Conservation (phyloP, 2,113 vertebrate species). For the Upupa epops region DNA sequence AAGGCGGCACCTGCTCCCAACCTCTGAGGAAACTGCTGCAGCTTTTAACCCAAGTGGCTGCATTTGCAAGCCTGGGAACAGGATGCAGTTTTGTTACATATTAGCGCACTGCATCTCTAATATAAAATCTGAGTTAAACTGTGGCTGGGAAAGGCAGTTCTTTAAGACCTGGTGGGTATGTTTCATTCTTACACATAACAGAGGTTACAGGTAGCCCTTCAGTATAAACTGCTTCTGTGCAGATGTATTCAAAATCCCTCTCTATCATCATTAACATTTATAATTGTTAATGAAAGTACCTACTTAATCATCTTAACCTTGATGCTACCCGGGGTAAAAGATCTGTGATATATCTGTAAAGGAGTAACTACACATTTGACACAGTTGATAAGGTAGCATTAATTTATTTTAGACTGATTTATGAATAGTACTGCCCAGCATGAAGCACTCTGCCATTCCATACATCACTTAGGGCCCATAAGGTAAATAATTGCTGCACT, state of each 20-base stretch:
- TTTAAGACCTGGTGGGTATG: neutral
- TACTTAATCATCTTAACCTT: constrained; percentile 67
- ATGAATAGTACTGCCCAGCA: neutral
- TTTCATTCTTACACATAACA: neutral
- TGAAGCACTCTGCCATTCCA: neutral
- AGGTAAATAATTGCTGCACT: constrained; percentile 25
- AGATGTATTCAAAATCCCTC: constrained; percentile 21
- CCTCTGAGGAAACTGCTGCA: neutral
- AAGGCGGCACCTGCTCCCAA: accelerated
- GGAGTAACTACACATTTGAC: constrained; percentile 46
- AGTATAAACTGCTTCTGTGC: neutral
- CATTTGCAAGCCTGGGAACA: neutral
- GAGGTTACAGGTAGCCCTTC: neutral
- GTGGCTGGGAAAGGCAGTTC: neutral
- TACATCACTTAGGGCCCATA: neutral
- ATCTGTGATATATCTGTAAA: constrained; percentile 15
- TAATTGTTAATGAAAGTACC: constrained; percentile 62
- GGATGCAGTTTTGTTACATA: neutral
- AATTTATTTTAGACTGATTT: constrained; percentile 61
- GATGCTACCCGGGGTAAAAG: constrained; percentile 52
- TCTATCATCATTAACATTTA: constrained; percentile 32
- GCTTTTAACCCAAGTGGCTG: neutral
- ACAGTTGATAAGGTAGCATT: constrained; percentile 40
- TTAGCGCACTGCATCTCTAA: neutral
- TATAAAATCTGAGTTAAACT: neutral